Evolutionary conservation across 2,113 vertebrate genomes (phyloP).

Genomic region (chimpanzee (Pan troglodytes)): NHGRI_mPanTro3-v2.1_pri NC_072410.2:82751001-82751500

Average conservation of each 20-base stretch:
- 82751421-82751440: background rate
- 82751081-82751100: background rate
- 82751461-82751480: background rate
- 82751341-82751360: background rate
- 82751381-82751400: background rate
- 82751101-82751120: background rate
- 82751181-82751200: background rate
- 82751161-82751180: background rate
- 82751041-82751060: background rate
- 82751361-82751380: background rate
- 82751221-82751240: background rate
- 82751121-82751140: background rate
- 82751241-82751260: background rate
- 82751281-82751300: background rate
- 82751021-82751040: background rate
- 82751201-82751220: background rate
- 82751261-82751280: background rate
- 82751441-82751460: background rate
- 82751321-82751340: background rate
- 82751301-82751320: background rate
- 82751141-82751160: background rate
- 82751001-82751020: background rate
- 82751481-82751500: background rate
- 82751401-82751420: background rate
- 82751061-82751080: fast-evolving